phyloP scores from a whole-genome alignment of 2,797 vertebrate species.

The Mormyrops attenuatus region DNA sequence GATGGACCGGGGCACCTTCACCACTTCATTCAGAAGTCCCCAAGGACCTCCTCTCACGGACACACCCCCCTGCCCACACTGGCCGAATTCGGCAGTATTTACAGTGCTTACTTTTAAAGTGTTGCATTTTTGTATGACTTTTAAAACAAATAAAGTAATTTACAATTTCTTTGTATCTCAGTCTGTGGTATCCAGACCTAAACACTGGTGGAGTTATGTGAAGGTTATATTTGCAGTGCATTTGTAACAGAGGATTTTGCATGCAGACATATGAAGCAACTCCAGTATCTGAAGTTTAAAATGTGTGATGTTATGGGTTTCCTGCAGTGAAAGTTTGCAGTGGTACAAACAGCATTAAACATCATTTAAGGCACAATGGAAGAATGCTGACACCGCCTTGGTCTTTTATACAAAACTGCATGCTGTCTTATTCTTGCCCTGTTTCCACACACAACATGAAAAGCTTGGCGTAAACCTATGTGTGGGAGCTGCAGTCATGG shows the following conservation, averaged over 20 bases:
- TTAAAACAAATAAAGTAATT: slow-evolving; percentile 1
- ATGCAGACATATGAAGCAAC: background rate
- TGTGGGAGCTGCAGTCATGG: background rate
- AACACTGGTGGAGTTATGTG: background rate
- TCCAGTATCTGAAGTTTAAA: background rate
- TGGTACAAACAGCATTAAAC: background rate
- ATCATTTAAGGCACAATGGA: background rate
- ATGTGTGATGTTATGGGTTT: background rate
- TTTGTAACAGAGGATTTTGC: background rate
- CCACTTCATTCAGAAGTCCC: background rate
- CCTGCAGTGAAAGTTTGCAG: background rate
- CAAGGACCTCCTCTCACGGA: background rate
- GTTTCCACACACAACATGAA: background rate
- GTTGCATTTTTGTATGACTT: background rate
- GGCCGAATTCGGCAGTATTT: background rate
- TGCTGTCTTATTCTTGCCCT: background rate
- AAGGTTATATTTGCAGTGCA: background rate
- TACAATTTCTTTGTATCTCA: background rate
- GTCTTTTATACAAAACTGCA: background rate
- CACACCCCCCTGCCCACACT: background rate
- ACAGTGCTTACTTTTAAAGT: background rate
- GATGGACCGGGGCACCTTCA: background rate
- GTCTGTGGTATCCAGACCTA: background rate
- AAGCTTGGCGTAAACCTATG: background rate
- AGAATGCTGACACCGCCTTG: background rate